Base-by-base conservation (phyloP, 2,888 invertebrate genomes). In the Palloptera scutellata region DNA sequence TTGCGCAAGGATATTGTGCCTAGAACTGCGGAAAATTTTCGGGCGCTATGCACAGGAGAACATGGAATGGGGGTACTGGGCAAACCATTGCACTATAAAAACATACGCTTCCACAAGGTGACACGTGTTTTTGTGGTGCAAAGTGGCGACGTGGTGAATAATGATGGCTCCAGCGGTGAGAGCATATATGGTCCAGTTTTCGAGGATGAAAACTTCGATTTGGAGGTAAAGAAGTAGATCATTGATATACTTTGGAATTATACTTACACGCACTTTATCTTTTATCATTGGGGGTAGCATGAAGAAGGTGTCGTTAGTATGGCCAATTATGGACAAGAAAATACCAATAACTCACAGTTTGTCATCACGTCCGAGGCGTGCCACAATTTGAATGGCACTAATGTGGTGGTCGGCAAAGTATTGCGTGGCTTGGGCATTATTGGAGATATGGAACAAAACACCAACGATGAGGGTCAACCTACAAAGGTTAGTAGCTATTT, bases 331-430 rank as follows among this genome's bases (percentile, higher is more conserved):
- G 96, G 91, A 62, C 82, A 83, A 74, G 89, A 89, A 13, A 88
- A 98, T 83, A 93, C 95, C 10, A 98, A 97, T 83, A 94, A 93
- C 73, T 97, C 97, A 0, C 98, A 98, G 86, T 98, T 98, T 86
- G 95, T 97, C 81, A 93, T 98, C 68, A 92, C 94, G 0, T 89
- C 91, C 0, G 90, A 89, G 1, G 88, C 90, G 1, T 92, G 93
- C 77, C 86, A 88, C 0, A 95, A 95, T 80, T 86, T 96, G 57
- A 92, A 96, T 82, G 91, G 89, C 6, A 90, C 88, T 15, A 94
- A 96, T 83, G 94, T 95, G 1, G 93, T 91, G 30, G 93, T 94
- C 79, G 96, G 95, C 0, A 88, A 87, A 72, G 92, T 96, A n/a
- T 75, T 90, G 15, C 91, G 91, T 73, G 96, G 96, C 0, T 85